A percentile compares a stretch with the other conserved stretches of the same genome.
phyloP scores from a whole-genome alignment of 2,113 vertebrate genomes.

The Pardalotus punctatus region DNA sequence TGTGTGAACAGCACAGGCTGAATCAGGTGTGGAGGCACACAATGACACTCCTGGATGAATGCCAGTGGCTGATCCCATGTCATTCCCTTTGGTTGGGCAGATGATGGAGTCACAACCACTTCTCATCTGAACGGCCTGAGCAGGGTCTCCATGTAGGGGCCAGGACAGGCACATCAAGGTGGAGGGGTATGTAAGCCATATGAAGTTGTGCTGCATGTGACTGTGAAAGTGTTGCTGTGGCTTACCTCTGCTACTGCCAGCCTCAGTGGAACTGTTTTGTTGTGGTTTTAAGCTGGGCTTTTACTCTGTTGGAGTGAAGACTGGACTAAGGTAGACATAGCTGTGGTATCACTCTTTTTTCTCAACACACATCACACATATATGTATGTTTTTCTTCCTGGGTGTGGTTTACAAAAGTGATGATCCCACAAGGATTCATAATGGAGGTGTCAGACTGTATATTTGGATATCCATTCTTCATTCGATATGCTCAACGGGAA shows the following conservation, averaged over 20 bases:
- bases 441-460: not conserved
- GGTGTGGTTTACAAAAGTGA: not conserved
- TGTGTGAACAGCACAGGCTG: not conserved
- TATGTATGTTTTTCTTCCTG: not conserved
- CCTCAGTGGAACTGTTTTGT: not conserved
- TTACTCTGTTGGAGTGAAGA: not conserved
- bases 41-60: not conserved
- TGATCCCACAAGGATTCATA: not conserved
- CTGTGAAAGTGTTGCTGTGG: not conserved
- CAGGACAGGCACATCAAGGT: no score
- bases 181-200: not conserved
- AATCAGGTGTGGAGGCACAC: accelerated
- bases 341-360: not conserved
- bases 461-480: not conserved
- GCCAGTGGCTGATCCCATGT: not conserved
- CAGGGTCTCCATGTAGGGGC: not conserved
- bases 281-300: not conserved
- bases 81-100: not conserved
- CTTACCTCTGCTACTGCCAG: not conserved
- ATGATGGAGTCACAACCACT: accelerated
- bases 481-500: not conserved
- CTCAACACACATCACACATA: accelerated
- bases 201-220: not conserved
- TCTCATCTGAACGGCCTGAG: not conserved
- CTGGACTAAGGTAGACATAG: not conserved